phyloP scores from a whole-genome alignment of 2,797 vertebrate species.

The Schizothorax lantsangensis region DNA sequence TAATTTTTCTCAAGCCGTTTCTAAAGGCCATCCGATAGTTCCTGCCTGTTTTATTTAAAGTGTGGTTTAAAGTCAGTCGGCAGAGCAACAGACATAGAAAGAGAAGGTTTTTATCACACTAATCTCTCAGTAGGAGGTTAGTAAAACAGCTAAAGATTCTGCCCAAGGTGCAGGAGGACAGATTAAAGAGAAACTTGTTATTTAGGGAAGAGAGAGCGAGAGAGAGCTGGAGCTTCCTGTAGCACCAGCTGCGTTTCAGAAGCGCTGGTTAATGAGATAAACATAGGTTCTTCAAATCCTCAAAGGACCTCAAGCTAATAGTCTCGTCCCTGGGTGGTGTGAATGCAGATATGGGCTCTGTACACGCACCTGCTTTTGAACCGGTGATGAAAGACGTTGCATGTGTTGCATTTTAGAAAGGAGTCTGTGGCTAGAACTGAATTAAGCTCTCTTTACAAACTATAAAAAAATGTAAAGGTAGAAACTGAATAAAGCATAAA shows the following conservation, averaged over 20 bases:
- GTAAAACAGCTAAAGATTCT: conserved; percentile 32
- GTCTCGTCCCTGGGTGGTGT: conserved; percentile 12
- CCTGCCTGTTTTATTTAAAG: conserved; percentile 7
- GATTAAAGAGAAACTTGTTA: conserved; percentile 47
- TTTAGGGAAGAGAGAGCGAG: not conserved
- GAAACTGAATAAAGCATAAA: not conserved
- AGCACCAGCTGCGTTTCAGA: conserved; percentile 34
- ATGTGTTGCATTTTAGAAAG: not conserved
- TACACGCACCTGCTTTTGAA: conserved; percentile 18
- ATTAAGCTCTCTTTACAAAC: not conserved
- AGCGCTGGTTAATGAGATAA: conserved; percentile 32
- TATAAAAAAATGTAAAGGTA: not conserved
- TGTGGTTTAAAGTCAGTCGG: not conserved
- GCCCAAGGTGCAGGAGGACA: conserved; percentile 38
- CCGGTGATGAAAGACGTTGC: not conserved
- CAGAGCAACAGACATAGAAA: conserved; percentile 15
- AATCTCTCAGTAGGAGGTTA: conserved; percentile 21
- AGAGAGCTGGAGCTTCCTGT: not conserved
- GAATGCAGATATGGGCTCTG: conserved; percentile 7
- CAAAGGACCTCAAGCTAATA: conserved; percentile 39
- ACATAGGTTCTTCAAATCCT: conserved; percentile 26
- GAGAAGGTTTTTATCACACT: conserved; percentile 22
- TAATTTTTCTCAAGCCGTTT: not conserved
- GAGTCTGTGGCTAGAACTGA: not conserved
- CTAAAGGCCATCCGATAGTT: not conserved